Percentiles rank a stretch among this genome's conserved stretches.
Evolutionary conservation across 2,797 vertebrate genomes (phyloP).

Genomic region (Miichthys miiuy): DNA sequence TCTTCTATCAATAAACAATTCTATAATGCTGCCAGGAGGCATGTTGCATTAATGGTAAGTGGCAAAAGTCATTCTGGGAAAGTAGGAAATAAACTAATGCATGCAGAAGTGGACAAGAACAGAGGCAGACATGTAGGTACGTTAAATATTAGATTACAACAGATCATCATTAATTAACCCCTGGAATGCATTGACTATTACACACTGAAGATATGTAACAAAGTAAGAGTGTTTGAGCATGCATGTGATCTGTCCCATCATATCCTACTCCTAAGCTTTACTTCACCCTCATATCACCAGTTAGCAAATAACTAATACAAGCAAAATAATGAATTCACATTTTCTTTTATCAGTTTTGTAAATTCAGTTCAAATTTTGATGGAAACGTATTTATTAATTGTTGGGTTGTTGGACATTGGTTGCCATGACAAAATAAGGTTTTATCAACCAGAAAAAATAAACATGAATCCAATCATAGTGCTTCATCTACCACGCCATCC

Average conservation of each 20-base stretch:
- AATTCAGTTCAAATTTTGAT: neutral
- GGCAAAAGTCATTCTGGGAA: conserved; percentile 14
- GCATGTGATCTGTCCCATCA: neutral
- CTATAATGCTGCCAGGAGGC: neutral
- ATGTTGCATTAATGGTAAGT: neutral
- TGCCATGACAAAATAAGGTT: neutral
- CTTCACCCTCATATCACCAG: conserved; percentile 45
- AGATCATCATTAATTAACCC: neutral
- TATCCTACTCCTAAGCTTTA: conserved; percentile 1
- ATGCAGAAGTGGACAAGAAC: neutral
- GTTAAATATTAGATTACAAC: neutral
- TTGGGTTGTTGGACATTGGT: neutral
- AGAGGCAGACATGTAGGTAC: neutral
- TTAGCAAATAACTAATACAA: no score
- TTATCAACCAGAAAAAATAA: neutral
- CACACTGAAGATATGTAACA: neutral
- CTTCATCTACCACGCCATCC: neutral
- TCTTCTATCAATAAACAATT: conserved; percentile 19
- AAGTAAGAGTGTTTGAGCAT: neutral
- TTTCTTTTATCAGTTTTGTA: neutral
- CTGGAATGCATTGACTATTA: neutral
- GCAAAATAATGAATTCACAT: no score
- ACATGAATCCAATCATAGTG: no score
- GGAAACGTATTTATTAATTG: conserved; percentile 13
- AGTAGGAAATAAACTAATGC: neutral